Conservation (phyloP, 2,113 vertebrate genomes). For the Hippocampus mohnikei region DNA sequence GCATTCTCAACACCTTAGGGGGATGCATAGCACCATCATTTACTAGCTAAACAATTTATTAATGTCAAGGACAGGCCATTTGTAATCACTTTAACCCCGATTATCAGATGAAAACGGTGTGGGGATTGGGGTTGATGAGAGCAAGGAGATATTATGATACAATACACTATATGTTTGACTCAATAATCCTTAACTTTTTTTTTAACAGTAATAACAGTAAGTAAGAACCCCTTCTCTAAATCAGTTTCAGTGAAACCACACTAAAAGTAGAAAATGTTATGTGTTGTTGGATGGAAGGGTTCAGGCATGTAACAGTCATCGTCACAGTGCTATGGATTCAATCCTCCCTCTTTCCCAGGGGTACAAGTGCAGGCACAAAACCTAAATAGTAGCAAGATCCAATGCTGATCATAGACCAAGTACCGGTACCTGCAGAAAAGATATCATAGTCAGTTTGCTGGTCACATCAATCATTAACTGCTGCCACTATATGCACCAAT, state of each 20-base stretch:
- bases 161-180: background rate
- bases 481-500: conserved; percentile 9
- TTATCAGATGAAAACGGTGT: background rate
- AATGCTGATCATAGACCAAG: conserved; percentile 34
- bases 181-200: background rate
- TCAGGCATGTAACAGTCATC: background rate
- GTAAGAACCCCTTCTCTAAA: background rate
- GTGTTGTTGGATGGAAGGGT: background rate
- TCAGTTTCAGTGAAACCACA: background rate
- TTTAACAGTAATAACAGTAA: background rate
- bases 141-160: background rate
- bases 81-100: background rate
- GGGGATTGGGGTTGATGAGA: background rate
- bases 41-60: background rate
- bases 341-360: conserved; percentile 4
- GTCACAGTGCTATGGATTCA: background rate
- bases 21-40: background rate
- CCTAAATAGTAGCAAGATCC: conserved; percentile 14
- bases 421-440: background rate
- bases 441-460: conserved; percentile 14
- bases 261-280: background rate
- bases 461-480: conserved; percentile 12
- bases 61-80: background rate
- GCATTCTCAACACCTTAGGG: background rate
- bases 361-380: conserved; percentile 9